phyloP scores from a whole-genome alignment of 2,888 invertebrate species.

The Lysandra bellargus region DNA sequence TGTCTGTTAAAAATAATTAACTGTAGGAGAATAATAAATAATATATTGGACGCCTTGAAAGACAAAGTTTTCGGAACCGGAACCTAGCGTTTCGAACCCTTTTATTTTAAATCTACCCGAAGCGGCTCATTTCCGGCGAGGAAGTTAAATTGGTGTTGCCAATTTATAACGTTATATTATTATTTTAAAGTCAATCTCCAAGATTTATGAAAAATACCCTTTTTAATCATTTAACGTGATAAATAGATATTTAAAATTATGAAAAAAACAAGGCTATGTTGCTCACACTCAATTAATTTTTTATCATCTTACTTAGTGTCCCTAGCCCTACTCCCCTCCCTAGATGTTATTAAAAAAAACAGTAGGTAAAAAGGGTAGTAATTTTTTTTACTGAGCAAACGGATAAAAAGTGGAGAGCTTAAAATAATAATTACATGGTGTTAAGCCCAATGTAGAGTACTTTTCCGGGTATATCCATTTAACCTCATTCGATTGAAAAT shows the following conservation, averaged over 20 bases:
- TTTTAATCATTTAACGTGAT: background rate
- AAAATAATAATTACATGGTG: constrained; percentile 1
- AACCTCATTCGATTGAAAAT: constrained; percentile 44
- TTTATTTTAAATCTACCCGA: constrained; percentile 39
- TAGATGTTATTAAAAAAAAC: no score
- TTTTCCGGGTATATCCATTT: constrained; percentile 23
- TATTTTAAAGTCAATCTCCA: background rate
- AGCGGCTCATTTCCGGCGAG: constrained; percentile 32
- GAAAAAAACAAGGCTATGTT: no score
- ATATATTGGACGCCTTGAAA: constrained; percentile 59
- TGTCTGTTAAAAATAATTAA: background rate
- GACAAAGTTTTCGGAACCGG: constrained; percentile 55
- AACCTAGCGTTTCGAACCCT: constrained; percentile 44
- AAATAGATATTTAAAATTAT: background rate
- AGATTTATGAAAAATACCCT: background rate
- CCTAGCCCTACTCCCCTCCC: no score
- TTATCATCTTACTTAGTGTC: no score
- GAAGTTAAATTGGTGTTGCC: background rate
- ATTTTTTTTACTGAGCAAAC: background rate
- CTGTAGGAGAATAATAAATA: constrained; percentile 42
- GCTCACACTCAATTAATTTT: no score
- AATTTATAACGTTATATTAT: constrained; percentile 9
- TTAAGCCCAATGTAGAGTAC: background rate
- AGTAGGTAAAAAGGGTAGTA: background rate
- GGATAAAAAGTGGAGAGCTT: background rate